Evolutionary conservation across 53 echinoderm and acorn worm genomes (phyloP).

Genomic region (Apostichopus leukothele): DNA sequence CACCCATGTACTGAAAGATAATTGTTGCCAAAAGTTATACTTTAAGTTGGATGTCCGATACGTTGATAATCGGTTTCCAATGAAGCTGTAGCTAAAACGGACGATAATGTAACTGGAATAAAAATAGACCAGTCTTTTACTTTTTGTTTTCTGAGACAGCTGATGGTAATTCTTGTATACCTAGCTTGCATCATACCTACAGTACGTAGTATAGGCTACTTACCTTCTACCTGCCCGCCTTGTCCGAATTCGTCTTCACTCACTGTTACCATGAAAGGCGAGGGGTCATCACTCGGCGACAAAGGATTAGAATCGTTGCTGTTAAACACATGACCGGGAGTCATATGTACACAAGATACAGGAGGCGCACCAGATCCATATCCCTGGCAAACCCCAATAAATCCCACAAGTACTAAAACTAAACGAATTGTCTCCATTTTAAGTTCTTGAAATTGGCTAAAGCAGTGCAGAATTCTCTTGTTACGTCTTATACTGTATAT

Average conservation of each 20-base stretch:
- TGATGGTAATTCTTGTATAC: too few relatives aligned
- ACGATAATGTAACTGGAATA: too few relatives aligned
- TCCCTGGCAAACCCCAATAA: not conserved
- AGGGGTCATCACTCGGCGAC: not conserved
- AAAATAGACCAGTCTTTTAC: too few relatives aligned
- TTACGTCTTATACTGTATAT: not conserved
- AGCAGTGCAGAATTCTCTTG: not conserved
- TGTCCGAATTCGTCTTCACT: not conserved
- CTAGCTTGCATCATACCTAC: too few relatives aligned
- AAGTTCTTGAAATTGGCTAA: too few relatives aligned
- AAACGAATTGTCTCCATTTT: not conserved
- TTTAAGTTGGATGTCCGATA: too few relatives aligned
- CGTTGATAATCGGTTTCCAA: too few relatives aligned
- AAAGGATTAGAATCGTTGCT: not conserved
- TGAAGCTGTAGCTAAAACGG: too few relatives aligned
- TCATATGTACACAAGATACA: conserved; percentile 1
- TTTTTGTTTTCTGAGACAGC: too few relatives aligned
- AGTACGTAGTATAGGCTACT: not conserved
- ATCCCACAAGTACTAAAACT: not conserved
- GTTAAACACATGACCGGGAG: conserved; percentile 3
- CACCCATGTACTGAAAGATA: too few relatives aligned
- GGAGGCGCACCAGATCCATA: not conserved
- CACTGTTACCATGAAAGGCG: conserved; percentile 10
- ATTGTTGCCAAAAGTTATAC: too few relatives aligned
- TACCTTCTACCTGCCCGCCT: not conserved